Percentiles rank a stretch among this genome's conserved stretches.
Evolutionary conservation across 53 echinoderm and acorn worm species (phyloP).

Genomic region (Luidia sarsii): DNA sequence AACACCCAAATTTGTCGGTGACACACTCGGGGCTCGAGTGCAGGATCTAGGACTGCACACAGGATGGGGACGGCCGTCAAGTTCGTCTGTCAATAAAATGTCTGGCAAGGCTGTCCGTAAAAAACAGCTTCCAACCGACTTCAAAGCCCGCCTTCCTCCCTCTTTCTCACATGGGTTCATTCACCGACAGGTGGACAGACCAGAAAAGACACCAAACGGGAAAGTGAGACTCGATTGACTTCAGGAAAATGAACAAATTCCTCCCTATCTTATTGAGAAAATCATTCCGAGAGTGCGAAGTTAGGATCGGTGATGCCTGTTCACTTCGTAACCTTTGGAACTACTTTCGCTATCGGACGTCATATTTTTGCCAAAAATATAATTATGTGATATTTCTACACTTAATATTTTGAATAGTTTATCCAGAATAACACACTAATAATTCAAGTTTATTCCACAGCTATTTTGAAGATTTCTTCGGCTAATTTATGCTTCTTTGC

Average conservation of each 20-base stretch:
- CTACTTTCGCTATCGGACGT: no score
- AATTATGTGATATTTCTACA: no score
- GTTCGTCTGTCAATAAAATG: no score
- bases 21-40: no score
- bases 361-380: no score
- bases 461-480: no score
- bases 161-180: background rate
- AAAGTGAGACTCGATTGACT: background rate
- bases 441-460: no score
- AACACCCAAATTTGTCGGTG: slow-evolving; percentile 53
- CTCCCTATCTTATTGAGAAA: slow-evolving; percentile 3
- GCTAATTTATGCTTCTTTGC: no score
- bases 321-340: slow-evolving; percentile 40
- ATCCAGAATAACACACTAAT: no score
- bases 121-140: slow-evolving; percentile 24
- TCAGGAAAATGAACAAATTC: slow-evolving; percentile 31
- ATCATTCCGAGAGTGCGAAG: slow-evolving; percentile 5
- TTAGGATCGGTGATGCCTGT: slow-evolving; percentile 15
- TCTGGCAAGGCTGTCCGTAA: background rate
- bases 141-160: background rate
- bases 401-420: no score
- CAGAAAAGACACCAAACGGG: background rate
- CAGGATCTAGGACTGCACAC: no score
- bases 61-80: no score
- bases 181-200: background rate